Percentiles rank a stretch among this genome's conserved stretches.
Evolutionary conservation across 2,888 invertebrate species (phyloP).

Genomic region (Sarcophaga variegata): DNA sequence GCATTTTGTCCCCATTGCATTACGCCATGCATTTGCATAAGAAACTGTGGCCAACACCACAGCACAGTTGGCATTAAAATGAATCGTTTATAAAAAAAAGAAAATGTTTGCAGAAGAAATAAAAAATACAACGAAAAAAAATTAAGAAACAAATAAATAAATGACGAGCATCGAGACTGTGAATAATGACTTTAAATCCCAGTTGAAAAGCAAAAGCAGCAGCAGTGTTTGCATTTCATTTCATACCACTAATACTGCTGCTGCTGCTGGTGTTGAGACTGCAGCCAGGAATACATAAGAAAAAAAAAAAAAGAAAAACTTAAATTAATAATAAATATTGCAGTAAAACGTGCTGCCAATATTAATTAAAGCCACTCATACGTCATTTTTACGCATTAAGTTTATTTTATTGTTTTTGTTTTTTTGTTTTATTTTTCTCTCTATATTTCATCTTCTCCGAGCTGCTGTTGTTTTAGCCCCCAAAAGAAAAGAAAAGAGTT

Average conservation of each 20-base stretch:
- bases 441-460: not conserved
- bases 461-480: not conserved
- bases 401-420: conserved; percentile 8
- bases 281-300: not conserved
- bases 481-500: not conserved
- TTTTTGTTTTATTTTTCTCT: not conserved
- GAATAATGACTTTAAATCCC: conserved; percentile 46
- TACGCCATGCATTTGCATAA: not conserved
- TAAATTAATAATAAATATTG: conserved; percentile 65
- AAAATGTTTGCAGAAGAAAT: not conserved
- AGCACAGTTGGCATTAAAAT: conserved; percentile 53
- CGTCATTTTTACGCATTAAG: conserved; percentile 63
- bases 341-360: conserved; percentile 67
- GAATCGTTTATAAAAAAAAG: conserved; percentile 58
- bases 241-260: not conserved
- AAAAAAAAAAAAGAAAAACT: conserved; percentile 1
- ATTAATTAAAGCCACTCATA: conserved; percentile 65
- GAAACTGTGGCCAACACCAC: conserved; percentile 11
- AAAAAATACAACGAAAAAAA: not conserved
- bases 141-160: not conserved
- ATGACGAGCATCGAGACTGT: not conserved
- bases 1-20: conserved; percentile 43
- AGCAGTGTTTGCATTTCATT: not conserved
- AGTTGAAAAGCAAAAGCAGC: not conserved
- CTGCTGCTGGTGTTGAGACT: conserved; percentile 6